Evolutionary conservation across 2,113 vertebrate species (phyloP).

Genomic region (Anser brachyrhynchus): DNA sequence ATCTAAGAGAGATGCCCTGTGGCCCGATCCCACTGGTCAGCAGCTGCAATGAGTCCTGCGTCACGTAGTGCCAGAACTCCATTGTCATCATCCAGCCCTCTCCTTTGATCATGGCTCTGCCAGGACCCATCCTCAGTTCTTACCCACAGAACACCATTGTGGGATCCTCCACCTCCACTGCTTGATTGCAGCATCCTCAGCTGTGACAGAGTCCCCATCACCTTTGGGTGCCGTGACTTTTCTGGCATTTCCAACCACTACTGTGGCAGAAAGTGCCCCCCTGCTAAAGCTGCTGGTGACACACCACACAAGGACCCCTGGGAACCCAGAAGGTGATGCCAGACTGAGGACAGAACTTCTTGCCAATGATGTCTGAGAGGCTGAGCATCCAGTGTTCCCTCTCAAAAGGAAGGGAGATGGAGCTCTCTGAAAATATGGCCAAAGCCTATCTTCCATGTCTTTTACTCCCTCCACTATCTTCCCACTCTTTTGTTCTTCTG

Average conservation of each 20-base stretch:
- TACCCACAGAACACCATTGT: neutral
- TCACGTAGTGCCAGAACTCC: neutral
- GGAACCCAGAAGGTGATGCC: neutral
- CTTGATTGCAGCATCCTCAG: neutral
- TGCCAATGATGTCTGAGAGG: neutral
- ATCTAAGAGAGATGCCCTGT: neutral
- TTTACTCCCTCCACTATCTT: neutral
- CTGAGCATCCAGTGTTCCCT: neutral
- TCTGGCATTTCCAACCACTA: neutral
- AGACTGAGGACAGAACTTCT: neutral
- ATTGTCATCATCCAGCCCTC: accelerated
- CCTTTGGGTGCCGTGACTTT: neutral
- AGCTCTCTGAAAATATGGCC: neutral
- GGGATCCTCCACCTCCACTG: neutral
- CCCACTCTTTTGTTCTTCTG: no score
- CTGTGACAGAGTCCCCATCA: neutral
- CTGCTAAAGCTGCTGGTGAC: neutral
- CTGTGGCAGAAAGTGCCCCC: neutral
- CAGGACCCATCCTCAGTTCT: neutral
- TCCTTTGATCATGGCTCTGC: neutral
- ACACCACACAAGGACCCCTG: neutral
- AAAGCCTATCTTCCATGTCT: neutral
- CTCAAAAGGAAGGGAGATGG: neutral
- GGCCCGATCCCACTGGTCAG: neutral
- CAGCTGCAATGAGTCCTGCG: neutral